These are phyloP conservation scores for Carpatolechia fugitivella DNA, from an alignment of 2,888 invertebrate species.

Conservation along the genomic window DNA sequence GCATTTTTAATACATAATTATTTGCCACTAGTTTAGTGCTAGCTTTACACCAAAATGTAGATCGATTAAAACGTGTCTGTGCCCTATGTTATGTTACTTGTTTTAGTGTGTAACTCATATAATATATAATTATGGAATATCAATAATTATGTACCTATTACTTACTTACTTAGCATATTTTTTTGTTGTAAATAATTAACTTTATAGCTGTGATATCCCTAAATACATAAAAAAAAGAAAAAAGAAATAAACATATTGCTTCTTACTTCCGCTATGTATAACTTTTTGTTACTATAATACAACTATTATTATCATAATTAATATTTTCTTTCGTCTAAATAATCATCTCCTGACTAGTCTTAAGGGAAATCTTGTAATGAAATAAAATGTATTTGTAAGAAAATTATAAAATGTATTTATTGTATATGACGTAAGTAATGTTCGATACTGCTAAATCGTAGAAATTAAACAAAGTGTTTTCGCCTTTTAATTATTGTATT, in stretches of 20 bases:
- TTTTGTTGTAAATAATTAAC: constrained; percentile 54
- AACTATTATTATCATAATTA: no score
- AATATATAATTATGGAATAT: not conserved
- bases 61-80: constrained; percentile 42
- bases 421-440: constrained; percentile 44
- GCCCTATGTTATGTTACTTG: constrained; percentile 36
- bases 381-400: constrained; percentile 43
- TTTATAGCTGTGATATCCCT: constrained; percentile 75
- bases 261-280: constrained; percentile 25
- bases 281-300: not conserved
- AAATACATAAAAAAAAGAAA: constrained; percentile 41
- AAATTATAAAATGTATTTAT: constrained; percentile 51
- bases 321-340: no score
- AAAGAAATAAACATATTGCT: constrained; percentile 37
- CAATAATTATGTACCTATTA: constrained; percentile 29
- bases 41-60: constrained; percentile 77
- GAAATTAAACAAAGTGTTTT: constrained; percentile 47
- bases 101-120: not conserved
- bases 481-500: constrained; percentile 25
- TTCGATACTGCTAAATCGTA: constrained; percentile 44
- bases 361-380: constrained; percentile 53
- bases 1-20: constrained; percentile 21
- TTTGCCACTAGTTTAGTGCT: constrained; percentile 70
- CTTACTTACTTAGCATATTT: not conserved
- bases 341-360: constrained; percentile 64